Base-by-base conservation (phyloP, 2,113 vertebrate genomes). In the Leptocoma aspasia region DNA sequence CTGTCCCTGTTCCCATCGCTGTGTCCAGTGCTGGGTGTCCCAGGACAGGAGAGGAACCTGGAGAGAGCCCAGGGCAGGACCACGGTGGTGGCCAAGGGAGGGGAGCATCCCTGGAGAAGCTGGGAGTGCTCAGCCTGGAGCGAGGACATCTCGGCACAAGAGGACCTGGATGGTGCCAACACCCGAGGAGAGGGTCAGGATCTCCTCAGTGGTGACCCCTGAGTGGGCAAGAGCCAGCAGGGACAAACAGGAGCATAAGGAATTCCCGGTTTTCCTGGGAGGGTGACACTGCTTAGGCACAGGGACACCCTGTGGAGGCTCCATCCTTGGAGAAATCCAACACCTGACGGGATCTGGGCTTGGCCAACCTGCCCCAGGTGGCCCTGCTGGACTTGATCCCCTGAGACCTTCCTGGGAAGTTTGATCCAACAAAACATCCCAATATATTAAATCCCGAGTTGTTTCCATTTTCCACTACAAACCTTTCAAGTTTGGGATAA, bases 401-500 rank as follows among this genome's bases (percentile, higher is more conserved):
- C 17, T 13, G 11, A 61, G 13, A 30, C n/a, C 22, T 37, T 47
- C 45, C 44, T 3, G 10, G 31, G 27, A 23, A 28, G 26, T 44
- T 13, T 26, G 42, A 68, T 26, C 47, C 37, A 22, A 59, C 30
- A 15, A 26, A 75, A 54, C 15, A 33, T 24, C 16, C 28, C 20
- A 6, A 26, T 3, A 4, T 1, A 5, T 15, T 3, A 30, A 76
- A 56, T 47, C 50, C 33, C 1, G 1, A 4, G 44, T 3, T 27
- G 41, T 17, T n/a, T 13, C 35, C 13, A 3, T 65, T 60, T 76
- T 15, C 61, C 22, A 15, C 10, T 3, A 20, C 24, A 45, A 63
- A 52, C 19, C 56, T 54, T 39, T 7, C 9, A 10, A 18, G 5
- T 24, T 10, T 44, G 27, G 78, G 47, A 30, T 11, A 10, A 14